Conservation (phyloP, 2,888 invertebrate genomes). For the Pachydiplax longipennis region DNA sequence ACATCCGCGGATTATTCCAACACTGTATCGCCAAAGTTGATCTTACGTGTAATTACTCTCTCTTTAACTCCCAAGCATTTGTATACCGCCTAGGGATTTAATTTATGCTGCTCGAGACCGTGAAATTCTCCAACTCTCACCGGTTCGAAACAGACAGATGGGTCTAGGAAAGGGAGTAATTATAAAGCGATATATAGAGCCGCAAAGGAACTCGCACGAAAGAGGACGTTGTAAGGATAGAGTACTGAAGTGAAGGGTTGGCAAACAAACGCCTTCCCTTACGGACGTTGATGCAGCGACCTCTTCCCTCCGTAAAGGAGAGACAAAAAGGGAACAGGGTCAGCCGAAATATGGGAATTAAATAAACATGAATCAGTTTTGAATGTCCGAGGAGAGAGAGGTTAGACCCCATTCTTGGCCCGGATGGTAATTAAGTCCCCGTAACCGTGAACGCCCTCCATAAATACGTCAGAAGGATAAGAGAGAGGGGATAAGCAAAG, state of each 20-base stretch:
- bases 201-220: neutral
- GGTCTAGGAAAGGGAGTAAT: no score
- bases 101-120: no score
- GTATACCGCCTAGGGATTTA: no score
- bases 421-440: neutral
- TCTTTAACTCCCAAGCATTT: no score
- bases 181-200: no score
- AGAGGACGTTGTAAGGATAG: neutral
- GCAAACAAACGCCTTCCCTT: no score
- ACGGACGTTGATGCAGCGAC: neutral
- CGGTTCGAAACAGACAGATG: no score
- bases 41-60: no score
- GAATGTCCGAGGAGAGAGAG: conserved; percentile 19
- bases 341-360: neutral
- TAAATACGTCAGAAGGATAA: neutral
- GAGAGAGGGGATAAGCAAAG: neutral
- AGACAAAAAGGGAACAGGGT: neutral
- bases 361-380: conserved; percentile 31
- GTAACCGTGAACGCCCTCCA: neutral
- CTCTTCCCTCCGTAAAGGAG: neutral
- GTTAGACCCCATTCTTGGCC: neutral
- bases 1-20: no score
- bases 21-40: no score
- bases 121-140: no score
- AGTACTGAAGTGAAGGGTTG: neutral